Base-by-base conservation (phyloP, 2,888 invertebrate species). In the Alloscopus bannaensis region DNA sequence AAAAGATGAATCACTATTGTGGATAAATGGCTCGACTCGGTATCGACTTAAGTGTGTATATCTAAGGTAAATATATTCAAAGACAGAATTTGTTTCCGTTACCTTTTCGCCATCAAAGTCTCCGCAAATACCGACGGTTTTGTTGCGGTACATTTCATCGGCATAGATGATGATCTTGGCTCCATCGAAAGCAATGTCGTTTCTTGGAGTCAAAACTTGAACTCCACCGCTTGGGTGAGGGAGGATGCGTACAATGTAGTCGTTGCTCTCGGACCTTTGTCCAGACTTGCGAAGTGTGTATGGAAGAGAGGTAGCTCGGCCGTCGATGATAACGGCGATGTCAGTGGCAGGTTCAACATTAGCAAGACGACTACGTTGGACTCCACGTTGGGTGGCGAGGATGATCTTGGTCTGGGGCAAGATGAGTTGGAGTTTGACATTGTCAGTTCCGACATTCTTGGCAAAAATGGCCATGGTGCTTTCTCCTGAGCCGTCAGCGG, bases 401-500 rank as follows among this genome's bases (percentile, higher is more conserved):
- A 72, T 50, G 66, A 86, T 84, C 70, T 84, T 80, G 73, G 82
- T 82, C 57, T 81, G 75, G 45, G 84, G 64, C 29, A 84, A 80
- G 69, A 84, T 71, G 22, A 84, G 60, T 50, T 80, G 79, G 47
- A 81, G 29, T 16, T 79, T 81, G 57, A 81, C 65, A 8, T 75
- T 36, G 71, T 76, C 69, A 31, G 84, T 77, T 65, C 83, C 82
- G 36, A 83, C 31, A 55, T 87, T 86, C 85, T 87, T 88, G 70
- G 87, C 86, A 29, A 88, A 84, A 42, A 89, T 87, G 80, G 88
- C 88, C 83, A 88, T 87, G 66, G 86, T 85, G 73, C 87, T 85
- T 26, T 86, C 84, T 13, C 85, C 86, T 20, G 88, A 87, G 84
- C 88, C 88, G 84, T 89, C 89, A 86, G 88, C 88, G 83, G 88